Evolutionary conservation across 2,888 invertebrate genomes (phyloP), one percentile per base, ranked within the genome.

Genomic region (Plutella xylostella): DNA sequence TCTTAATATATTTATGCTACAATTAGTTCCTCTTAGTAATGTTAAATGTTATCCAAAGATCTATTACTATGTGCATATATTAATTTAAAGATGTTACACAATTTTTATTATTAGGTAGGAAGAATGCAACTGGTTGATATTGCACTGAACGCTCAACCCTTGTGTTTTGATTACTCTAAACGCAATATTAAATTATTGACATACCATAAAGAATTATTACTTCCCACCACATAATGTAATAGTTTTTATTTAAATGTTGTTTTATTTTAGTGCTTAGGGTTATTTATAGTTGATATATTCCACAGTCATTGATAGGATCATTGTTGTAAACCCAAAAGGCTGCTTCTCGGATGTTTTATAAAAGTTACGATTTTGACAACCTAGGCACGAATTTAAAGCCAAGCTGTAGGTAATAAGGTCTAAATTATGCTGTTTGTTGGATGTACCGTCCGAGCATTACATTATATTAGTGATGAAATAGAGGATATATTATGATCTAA

Each of bases 1-100:
- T n/a, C n/a, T n/a, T n/a, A n/a, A n/a, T n/a, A 62, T 55, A 57
- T 60, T 58, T 59, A 65, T 58, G 55, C 65, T 73, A 71, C 63
- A 70, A 65, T 72, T 75, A 82, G 83, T 83, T 83, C 82, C 83
- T 83, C 66, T 79, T 83, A 82, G 80, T 72, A 69, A 72, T 74
- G 65, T 73, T 72, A 76, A 78, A 75, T 78, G 69, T 72, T 78
- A 76, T 83, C 82, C 83, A 83, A 83, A 83, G 82, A 75, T 80
- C 61, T 63, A 64, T 60, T 65, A n/a, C n/a, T n/a, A 56, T 64
- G 55, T 61, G 56, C 59, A 58, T 63, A 69, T 76, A 73, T 72
- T 72, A 70, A 72, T 62, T 71, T 66, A 75, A 62, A 75, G 76
- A 74, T 73, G 69, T 73, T 58, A 63, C 52, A 58, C 72, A 75